Base-by-base conservation (phyloP, 1,140 invertebrate genomes). In the Leptoteleia sp. region DNA sequence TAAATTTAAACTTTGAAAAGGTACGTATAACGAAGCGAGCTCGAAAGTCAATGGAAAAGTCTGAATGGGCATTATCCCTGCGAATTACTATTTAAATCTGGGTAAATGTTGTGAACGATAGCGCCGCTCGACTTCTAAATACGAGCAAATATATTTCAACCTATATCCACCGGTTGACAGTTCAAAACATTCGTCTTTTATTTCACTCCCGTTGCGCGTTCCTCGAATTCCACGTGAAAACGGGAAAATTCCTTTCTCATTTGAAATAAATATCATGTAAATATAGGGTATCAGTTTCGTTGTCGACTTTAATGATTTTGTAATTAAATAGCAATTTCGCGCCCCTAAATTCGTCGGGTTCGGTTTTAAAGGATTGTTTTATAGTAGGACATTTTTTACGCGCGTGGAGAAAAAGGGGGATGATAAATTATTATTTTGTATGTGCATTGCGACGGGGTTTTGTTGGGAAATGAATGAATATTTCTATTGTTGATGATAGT, bases 71-170 rank as follows among this genome's bases (percentile, higher is more conserved):
- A 59, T 75, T 57, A 75, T 75, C 35, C 61, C 38, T n/a, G 43
- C 71, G 52, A 65, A 75, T 75, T 59, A 59, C 52, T 75, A 65
- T 75, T 75, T 75, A 59, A 75, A 75, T 59, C 61, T 59, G 43
- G 27, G 42, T 65, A 75, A 75, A 65, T 75, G 61, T 65, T 75
- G 59, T 75, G 59, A 75, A 75, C 38, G 71, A 65, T 65, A 42
- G 52, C 61, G 43, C n/a, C 45, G 59, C 31, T 50, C 29, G 50
- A 15, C 50, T 75, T 75, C 38, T 65, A 75, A 73, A 75, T 64
- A 75, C 35, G 29, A 59, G 71, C 71, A 59, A 50, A 75, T 65
- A 75, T 75, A 75, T 75, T 65, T 75, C 37, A 43, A 33, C 57
- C 29, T 48, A 72, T 52, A 64, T 73, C 57, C 62, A 45, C 29